Evolutionary conservation across 2,113 vertebrate genomes (phyloP), one percentile per base, ranked within the genome.

Genomic region (Regulus satrapa): DNA sequence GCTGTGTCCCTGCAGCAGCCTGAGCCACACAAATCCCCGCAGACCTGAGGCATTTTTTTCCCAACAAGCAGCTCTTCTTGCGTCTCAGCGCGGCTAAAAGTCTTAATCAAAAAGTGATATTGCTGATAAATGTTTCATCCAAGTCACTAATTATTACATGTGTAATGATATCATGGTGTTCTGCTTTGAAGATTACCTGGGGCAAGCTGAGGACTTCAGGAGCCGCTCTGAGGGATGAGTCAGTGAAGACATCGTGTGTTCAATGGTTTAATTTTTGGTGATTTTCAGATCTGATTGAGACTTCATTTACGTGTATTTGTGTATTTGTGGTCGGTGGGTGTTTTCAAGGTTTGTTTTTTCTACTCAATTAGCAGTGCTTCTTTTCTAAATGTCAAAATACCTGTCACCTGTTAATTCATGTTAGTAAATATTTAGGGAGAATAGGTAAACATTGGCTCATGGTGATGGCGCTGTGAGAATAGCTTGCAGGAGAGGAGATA

Each of bases 371-470:
- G 55, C 52, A 23, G 36, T 16, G 17, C 52, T 78, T 58, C 54
- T 69, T 88, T 59, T 67, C 36, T 71, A 52, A 48, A 72, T 77
- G 80, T 91, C 94, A 91, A 91, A 95, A 92, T 86, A 94, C 58
- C 85, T 88, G 79, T 80, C 89, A 75, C 92, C 80, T 55, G 24
- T 56, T 83, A 29, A 83, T 20, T 67, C 36, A 43, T 17, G 55
- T 63, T 94, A 86, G 89, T 89, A 89, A 89, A 59, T 67, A 52
- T 94, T 80, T 28, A 23, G n/a, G 72, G 20, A 85, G 62, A 77
- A 41, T 2, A 49, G 38, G 32, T 73, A 81, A 95, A 94, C 61
- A 59, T 8, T 1, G 0, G 13, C 28, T 86, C 76, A 55, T 24
- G 55, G 62, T 38, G 43, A 64, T 32, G 63, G 36, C 71, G 29